Percentiles rank a stretch among this genome's conserved stretches.
Conservation (phyloP, 2,888 invertebrate genomes). For the Neoscelio sp. region DNA sequence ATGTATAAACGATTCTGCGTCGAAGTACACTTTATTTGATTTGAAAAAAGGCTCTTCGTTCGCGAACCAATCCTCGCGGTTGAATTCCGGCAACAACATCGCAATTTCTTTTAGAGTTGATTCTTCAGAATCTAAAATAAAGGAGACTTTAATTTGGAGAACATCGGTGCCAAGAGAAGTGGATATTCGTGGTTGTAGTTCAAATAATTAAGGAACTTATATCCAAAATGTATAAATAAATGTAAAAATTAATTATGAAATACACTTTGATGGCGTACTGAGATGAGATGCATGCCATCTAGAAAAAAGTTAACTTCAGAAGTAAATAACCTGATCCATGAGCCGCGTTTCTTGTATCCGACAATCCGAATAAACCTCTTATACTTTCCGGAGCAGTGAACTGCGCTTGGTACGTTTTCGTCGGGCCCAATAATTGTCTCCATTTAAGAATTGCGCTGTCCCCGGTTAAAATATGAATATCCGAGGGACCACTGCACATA, state of each 20-base stretch:
- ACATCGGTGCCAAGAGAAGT: no score
- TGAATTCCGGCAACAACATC: constrained; percentile 94
- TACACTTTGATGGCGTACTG: neutral
- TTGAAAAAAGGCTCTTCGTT: constrained; percentile 84
- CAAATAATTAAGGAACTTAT: neutral
- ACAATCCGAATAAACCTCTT: constrained; percentile 93
- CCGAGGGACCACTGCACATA: constrained; percentile 94
- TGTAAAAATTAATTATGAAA: neutral
- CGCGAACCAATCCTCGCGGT: constrained; percentile 87
- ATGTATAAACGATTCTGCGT: constrained; percentile 85
- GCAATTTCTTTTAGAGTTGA: constrained; percentile 91
- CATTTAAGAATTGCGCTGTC: constrained; percentile 91
- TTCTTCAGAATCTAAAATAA: constrained; percentile 87
- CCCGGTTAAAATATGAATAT: constrained; percentile 91
- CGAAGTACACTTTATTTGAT: constrained; percentile 84
- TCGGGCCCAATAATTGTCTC: constrained; percentile 95
- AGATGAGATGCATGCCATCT: neutral
- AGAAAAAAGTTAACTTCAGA: neutral
- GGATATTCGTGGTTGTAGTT: neutral
- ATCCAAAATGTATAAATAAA: neutral
- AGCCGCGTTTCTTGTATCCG: constrained; percentile 97
- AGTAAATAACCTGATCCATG: constrained; percentile 94
- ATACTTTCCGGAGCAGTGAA: constrained; percentile 91
- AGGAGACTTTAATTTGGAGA: neutral
- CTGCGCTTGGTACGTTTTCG: constrained; percentile 93